Base-by-base conservation (phyloP, 2,113 vertebrate species). In the Sinocyclocheilus anshuiensis region DNA sequence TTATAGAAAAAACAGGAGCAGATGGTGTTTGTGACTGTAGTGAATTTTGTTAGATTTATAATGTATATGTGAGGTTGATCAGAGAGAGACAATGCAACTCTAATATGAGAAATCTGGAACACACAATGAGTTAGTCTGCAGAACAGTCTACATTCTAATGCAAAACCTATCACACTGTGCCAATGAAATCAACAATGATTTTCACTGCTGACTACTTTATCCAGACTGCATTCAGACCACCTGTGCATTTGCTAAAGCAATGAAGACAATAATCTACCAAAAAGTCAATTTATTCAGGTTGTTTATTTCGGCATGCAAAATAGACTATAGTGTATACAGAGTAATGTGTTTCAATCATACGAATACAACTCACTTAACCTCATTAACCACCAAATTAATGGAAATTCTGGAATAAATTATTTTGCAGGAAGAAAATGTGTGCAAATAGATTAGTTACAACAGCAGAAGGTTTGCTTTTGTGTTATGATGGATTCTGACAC, bases 21-120 rank as follows among this genome's bases (percentile, higher is more conserved):
- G 78, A 81, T 81, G 78, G 78, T 82, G 80, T 82, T 82, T 82
- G 80, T 82, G 63, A 69, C 24, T 50, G 24, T 82, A 29, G n/a
- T 45, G 59, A 65, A 26, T 65, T 48, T 45, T 33, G 22, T 39
- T 45, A 65, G 63, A 67, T 82, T 69, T 82, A 48, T 81, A 81
- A 81, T 82, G 80, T 82, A 29, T 53, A 53, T 53, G 59, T 45
- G 22, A 81, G 36, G 78, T 42, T 81, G 57, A 65, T 65, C 36
- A 65, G 78, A 65, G 78, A 65, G 36, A 65, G 7, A 42, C 78
- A 65, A 75, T 75, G 22, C 39, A 48, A 75, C 72, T 75, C 39
- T 45, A 13, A 81, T 81, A n/a, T 26, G 22, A 65, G n/a, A 45
- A 81, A 45, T n/a, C 59, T 45, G 13, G 36, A 81, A 18, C n/a